Evolutionary conservation across 1,140 invertebrate species (phyloP), one percentile per base, ranked within the genome.

Genomic region (Drosophila grimshawi): DNA sequence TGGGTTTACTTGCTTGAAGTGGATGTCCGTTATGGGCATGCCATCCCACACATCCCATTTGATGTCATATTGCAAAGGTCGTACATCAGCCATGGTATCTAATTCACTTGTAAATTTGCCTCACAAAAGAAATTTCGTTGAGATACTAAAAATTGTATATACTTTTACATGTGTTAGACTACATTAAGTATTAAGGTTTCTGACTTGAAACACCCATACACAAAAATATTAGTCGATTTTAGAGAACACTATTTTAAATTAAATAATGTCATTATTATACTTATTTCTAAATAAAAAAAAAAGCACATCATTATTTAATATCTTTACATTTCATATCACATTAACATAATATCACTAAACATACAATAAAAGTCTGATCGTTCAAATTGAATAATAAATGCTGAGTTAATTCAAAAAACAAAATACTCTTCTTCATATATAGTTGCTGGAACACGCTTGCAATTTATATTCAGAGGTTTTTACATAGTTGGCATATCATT

Each of bases 11-110:
- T 71, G 49, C 83, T 88, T 89, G 8, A 76, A 80, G 45, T 80
- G 55, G 3, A 88, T 83, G 35, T 88, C 83, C 10, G 77, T 80
- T 49, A 88, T 89, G 8, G 52, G 73, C 62, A 66, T 56, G 3
- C 53, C 60, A 1, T 89, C 48, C 41, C 33, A 83, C 11, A 32
- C 8, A 33, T 89, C 80, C 83, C 83, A 88, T 8, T 66, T 63
- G 39, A 88, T 83, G 2, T 74, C 52, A 29, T 75, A 88, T 5
- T 57, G 62, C 27, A 88, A 43, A 0, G 49, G 78, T 6, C 85
- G 72, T 2, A 53, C 6, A 75, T 86, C 75, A 0, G 33, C 51
- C 83, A 88, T 86, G 0, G 11, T 39, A n/a, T 2, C 5, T 33
- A 2, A 33, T 37, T 6, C 3, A 30, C 8, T 63, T 55, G 3